phyloP scores from a whole-genome alignment of 2,113 vertebrate species.

The Pseudopodoces humilis region DNA sequence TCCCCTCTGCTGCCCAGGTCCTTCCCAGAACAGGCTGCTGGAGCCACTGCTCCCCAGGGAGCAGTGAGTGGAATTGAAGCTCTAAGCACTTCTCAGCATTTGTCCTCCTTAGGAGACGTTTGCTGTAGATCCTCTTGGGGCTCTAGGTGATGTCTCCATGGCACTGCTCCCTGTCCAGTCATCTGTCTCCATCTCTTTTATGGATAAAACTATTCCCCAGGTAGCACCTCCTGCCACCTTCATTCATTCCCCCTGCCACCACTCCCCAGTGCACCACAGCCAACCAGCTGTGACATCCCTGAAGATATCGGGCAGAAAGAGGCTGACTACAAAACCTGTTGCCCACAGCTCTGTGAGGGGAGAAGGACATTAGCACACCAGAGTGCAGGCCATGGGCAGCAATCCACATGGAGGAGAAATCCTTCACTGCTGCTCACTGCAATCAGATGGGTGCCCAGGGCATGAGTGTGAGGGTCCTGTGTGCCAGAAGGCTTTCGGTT shows the following conservation, averaged over 20 bases:
- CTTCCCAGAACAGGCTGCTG: neutral
- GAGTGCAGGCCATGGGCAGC: accelerated
- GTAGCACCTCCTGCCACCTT: neutral
- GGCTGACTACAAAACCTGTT: neutral
- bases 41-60: neutral
- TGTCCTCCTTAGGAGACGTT: neutral
- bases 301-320: neutral
- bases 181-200: neutral
- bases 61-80: neutral
- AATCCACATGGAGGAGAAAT: accelerated
- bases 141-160: neutral
- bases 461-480: neutral
- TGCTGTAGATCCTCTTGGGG: neutral
- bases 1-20: neutral
- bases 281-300: neutral
- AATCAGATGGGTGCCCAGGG: accelerated
- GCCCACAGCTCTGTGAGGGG: neutral
- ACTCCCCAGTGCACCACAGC: neutral
- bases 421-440: neutral
- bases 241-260: neutral
- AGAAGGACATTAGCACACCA: neutral
- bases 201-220: neutral
- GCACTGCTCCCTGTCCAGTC: neutral
- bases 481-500: neutral
- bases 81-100: neutral